Base-by-base conservation (phyloP, 2,888 invertebrate species). In the Ethmia dodecea region DNA sequence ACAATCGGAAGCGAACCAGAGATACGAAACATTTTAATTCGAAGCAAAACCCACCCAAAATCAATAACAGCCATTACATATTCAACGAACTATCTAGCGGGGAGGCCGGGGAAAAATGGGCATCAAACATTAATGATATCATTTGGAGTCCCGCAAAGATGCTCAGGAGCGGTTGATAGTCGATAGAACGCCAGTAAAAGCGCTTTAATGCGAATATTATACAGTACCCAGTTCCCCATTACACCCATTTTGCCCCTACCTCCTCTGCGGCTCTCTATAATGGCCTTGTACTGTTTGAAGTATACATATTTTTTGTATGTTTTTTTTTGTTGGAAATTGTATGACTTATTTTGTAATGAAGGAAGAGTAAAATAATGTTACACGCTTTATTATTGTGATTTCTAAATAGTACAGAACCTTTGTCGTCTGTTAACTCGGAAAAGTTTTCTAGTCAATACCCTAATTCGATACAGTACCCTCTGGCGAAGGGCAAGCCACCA, bases 191-290 rank as follows among this genome's bases (percentile, higher is more conserved):
- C 61, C 63, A 66, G 64, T 67, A 69, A 68, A 72, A 70, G 65
- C 57, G 64, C 61, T 62, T 59, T 83, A 81, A 84, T 81, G 80
- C 32, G 71, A 77, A 83, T 79, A 81, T 83, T 83, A 83, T 83
- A 74, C 83, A 72, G 76, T 67, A 58, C 56, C 55, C 51, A 55
- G 56, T 61, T 60, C 56, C 49, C 20, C 20, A 22, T 33, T 35
- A 35, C 29, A 25, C 58, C 58, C 47, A 45, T 49, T 55, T 46
- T 45, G 40, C 46, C 47, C 43, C 45, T 37, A 43, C 42, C 45
- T 43, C 24, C 44, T 36, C 45, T 34, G 35, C 34, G 38, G 33
- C 31, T 38, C 40, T 36, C 33, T 43, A 43, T 51, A 60, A 50
- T 55, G 49, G 49, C 42, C 28, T 32, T 49, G 47, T 52, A 47